Conservation (phyloP, 2,888 invertebrate genomes). For the Lottia scabra region DNA sequence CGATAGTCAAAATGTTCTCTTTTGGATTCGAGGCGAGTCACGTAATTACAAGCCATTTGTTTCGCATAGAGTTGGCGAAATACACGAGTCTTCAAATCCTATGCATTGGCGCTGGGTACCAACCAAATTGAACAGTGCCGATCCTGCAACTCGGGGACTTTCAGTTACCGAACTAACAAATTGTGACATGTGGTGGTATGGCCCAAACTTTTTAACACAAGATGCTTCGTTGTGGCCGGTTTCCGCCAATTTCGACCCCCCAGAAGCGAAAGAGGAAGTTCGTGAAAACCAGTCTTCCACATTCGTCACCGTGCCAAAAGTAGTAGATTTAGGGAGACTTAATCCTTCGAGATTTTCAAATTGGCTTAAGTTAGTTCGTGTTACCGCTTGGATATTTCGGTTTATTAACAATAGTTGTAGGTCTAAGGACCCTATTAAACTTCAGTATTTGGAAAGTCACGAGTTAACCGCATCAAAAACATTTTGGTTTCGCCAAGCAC, state of each 20-base stretch:
- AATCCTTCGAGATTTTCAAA: too few relatives aligned
- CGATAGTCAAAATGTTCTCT: constrained; percentile 22
- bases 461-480: too few relatives aligned
- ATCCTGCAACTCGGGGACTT: constrained; percentile 11
- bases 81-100: constrained; percentile 14
- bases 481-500: constrained; percentile 8
- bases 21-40: constrained; percentile 15
- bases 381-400: too few relatives aligned
- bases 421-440: too few relatives aligned
- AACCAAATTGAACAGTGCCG: constrained; percentile 21
- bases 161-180: constrained; percentile 6
- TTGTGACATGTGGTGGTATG: constrained; percentile 17
- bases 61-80: too few relatives aligned
- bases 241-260: background rate
- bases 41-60: constrained; percentile 20
- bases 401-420: too few relatives aligned
- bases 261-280: too few relatives aligned
- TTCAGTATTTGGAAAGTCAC: too few relatives aligned
- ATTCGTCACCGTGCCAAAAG: too few relatives aligned
- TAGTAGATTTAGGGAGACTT: too few relatives aligned
- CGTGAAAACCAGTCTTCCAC: too few relatives aligned
- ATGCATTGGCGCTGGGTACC: constrained; percentile 20
- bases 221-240: constrained; percentile 5
- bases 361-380: too few relatives aligned
- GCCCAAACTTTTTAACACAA: background rate